phyloP scores from a whole-genome alignment of 2,113 vertebrate species.

The Amia ocellicauda region DNA sequence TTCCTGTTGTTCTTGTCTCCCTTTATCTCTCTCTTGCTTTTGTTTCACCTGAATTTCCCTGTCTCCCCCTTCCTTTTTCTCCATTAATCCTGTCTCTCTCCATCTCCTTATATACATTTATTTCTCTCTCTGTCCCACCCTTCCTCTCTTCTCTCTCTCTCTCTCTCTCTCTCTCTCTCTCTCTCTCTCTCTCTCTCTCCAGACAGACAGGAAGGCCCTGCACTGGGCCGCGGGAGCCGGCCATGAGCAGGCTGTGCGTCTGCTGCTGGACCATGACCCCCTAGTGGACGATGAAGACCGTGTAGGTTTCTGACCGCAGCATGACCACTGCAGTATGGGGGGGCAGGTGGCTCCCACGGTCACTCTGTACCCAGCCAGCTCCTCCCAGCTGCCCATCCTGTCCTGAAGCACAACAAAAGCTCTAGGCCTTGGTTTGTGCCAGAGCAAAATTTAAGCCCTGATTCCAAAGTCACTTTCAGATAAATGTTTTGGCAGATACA shows the following conservation, averaged over 20 bases:
- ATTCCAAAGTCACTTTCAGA: too few species aligned
- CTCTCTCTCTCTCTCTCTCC: constrained; percentile 26
- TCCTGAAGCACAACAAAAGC: too few species aligned
- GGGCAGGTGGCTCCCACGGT: too few species aligned
- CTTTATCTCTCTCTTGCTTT: constrained; percentile 6
- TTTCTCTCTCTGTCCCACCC: neutral
- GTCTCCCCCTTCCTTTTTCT: neutral
- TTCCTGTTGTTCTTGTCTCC: neutral
- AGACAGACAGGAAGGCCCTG: constrained; percentile 77
- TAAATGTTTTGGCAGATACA: too few species aligned
- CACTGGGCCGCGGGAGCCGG: constrained; percentile 84
- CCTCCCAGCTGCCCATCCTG: too few species aligned
- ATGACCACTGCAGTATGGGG: too few species aligned
- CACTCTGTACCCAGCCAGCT: too few species aligned
- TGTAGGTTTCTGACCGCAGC: constrained; percentile 47
- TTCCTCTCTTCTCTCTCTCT: neutral
- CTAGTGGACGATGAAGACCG: constrained; percentile 71
- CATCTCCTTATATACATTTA: neutral
- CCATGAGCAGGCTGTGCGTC: constrained; percentile 67
- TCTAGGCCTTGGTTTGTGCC: too few species aligned
- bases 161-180: neutral
- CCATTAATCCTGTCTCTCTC: neutral
- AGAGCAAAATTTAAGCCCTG: too few species aligned
- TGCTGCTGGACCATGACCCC: constrained; percentile 72
- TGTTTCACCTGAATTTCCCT: neutral